These are phyloP conservation scores for Cryptotermes secundus DNA, from an alignment of 1,140 invertebrate genomes.

Conservation along the genomic window DNA sequence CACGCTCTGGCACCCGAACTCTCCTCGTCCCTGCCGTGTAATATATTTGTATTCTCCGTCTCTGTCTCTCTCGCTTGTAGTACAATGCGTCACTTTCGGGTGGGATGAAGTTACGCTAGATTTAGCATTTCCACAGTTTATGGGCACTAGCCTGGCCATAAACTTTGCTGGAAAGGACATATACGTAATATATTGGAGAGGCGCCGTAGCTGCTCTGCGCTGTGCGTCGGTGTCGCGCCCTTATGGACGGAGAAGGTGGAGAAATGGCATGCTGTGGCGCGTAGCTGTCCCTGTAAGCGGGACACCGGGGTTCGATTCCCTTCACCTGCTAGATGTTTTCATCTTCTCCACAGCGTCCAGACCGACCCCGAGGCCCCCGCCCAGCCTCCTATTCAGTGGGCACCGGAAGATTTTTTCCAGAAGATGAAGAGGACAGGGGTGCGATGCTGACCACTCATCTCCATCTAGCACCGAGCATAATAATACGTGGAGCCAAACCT, in stretches of 20 bases:
- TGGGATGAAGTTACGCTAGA: slow-evolving; percentile 55
- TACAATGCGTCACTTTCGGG: slow-evolving; percentile 55
- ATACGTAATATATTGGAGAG: background rate
- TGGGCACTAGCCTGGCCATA: slow-evolving; percentile 44
- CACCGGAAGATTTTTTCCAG: too few relatives aligned
- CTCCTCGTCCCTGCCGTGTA: background rate
- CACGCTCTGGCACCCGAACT: background rate
- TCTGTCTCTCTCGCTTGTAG: slow-evolving; percentile 3
- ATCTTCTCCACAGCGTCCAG: too few relatives aligned
- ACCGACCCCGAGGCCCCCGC: too few relatives aligned
- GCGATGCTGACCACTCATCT: too few relatives aligned
- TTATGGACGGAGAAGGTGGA: slow-evolving; percentile 3
- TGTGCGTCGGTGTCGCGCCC: background rate
- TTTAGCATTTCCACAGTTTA: slow-evolving; percentile 54
- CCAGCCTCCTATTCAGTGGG: too few relatives aligned
- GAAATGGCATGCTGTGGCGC: too few relatives aligned
- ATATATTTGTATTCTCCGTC: background rate
- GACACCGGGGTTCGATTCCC: too few relatives aligned
- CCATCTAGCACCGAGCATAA: too few relatives aligned
- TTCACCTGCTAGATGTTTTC: too few relatives aligned
- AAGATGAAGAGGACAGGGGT: too few relatives aligned
- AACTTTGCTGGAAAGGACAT: slow-evolving; percentile 26
- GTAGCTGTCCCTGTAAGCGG: too few relatives aligned
- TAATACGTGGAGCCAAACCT: too few relatives aligned
- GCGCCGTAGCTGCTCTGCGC: background rate